These are phyloP conservation scores for Urocitellus parryii DNA, from an alignment of 2,113 vertebrate genomes.

Conservation along the genomic window DNA sequence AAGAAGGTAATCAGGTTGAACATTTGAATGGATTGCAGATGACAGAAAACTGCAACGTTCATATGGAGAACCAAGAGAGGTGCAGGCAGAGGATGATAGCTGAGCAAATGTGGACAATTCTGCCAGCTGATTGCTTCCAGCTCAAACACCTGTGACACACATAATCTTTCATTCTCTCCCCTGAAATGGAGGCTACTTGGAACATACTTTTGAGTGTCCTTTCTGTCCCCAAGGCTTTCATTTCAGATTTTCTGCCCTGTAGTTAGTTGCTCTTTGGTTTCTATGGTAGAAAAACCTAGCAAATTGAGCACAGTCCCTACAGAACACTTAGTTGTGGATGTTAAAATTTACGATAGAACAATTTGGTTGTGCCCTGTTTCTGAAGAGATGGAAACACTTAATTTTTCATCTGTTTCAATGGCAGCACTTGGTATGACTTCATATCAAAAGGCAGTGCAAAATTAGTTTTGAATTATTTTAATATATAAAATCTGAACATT, in stretches of 20 bases:
- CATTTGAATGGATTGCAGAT: neutral
- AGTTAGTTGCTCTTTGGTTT: conserved; percentile 42
- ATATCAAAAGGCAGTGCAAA: conserved; percentile 61
- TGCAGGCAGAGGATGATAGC: neutral
- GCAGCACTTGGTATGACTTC: conserved; percentile 44
- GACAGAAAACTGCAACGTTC: neutral
- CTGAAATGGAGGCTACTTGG: neutral
- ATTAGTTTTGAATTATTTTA: conserved; percentile 71
- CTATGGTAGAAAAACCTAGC: conserved; percentile 40
- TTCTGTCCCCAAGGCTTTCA: conserved; percentile 35
- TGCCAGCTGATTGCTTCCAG: neutral
- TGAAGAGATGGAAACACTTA: conserved; percentile 54
- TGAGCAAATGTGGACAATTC: neutral
- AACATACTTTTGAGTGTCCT: conserved; percentile 15
- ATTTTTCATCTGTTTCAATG: conserved; percentile 66
- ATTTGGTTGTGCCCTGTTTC: conserved; percentile 58
- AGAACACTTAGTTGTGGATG: neutral
- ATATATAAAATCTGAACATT: conserved; percentile 38
- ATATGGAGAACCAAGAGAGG: neutral
- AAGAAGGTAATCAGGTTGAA: neutral
- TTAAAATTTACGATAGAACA: neutral
- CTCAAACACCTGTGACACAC: neutral
- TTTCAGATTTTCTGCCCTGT: neutral
- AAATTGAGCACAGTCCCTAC: conserved; percentile 56
- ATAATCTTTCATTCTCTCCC: neutral